Evolutionary conservation across 2,888 invertebrate genomes (phyloP), one percentile per base, ranked within the genome.

Genomic region (Plutella xylostella): DNA sequence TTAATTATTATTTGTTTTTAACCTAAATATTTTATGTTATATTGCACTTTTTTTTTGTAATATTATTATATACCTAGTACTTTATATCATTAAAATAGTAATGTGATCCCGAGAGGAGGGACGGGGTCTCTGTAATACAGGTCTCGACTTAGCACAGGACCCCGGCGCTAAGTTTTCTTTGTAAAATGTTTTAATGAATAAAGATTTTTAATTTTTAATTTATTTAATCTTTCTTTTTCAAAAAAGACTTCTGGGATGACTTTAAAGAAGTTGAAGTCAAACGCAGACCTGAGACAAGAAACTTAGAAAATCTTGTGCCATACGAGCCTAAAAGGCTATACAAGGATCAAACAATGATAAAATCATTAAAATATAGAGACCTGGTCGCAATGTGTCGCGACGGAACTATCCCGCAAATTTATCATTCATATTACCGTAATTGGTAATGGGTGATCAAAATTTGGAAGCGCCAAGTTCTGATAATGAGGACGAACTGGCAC

Each of bases 401-500:
- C 37, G 42, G 35, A 19, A 42, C 42, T 17, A 46, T 42, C 14
- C 37, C 46, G 18, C 28, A 42, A 41, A 42, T 30, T 42, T 18
- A 42, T 31, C 42, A 46, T 31, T 31, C n/a, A 35, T 38, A 11
- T 15, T 42, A 22, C 31, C n/a, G 18, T 25, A 15, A 28, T 40
- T 43, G 31, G 20, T 34, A 34, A 45, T 33, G 30, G 4, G 12
- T n/a, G 12, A n/a, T 4, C 6, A 31, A 31, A 4, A 31, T n/a
- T n/a, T n/a, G n/a, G n/a, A 31, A 4, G 31, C 11, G 12, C 4
- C 9, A 9, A n/a, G 31, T 6, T 4, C 7, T 17, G 19, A 35
- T 6, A 7, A 45, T 41, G 35, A 45, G 40, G 48, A 48, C 37
- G 48, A 48, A 30, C 22, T 48, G 37, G 45, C 43, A 43, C 30